phyloP scores from a whole-genome alignment of 1,140 invertebrate genomes.

The Caenorhabditis tropicalis region DNA sequence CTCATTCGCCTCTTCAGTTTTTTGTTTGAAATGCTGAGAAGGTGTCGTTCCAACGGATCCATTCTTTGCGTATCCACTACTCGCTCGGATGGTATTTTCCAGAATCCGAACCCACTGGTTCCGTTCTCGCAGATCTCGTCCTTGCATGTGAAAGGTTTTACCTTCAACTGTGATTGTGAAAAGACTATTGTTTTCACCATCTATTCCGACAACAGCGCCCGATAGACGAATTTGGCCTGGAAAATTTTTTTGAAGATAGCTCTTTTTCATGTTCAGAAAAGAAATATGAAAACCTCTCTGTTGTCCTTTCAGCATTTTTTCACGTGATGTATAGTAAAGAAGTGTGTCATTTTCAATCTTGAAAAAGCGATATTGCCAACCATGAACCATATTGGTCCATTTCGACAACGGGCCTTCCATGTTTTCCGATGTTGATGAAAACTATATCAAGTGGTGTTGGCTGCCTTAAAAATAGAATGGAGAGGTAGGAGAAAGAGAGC shows the following conservation, averaged over 20 bases:
- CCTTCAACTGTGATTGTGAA: constrained; percentile 98
- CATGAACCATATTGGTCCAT: constrained; percentile 99
- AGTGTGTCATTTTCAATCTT: constrained; percentile 80
- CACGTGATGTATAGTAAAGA: constrained; percentile 80
- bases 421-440: neutral
- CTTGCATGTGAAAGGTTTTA: constrained; percentile 98
- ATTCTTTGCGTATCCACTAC: constrained; percentile 62
- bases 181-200: constrained; percentile 97
- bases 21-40: constrained; percentile 88
- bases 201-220: constrained; percentile 95
- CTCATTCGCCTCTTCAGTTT: constrained; percentile 82
- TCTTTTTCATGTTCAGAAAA: neutral
- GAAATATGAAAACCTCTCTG: constrained; percentile 77
- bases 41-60: constrained; percentile 76
- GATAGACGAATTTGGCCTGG: constrained; percentile 80
- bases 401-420: constrained; percentile 98
- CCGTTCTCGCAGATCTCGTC: constrained; percentile 88
- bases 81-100: constrained; percentile 83
- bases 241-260: neutral
- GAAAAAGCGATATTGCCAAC: constrained; percentile 80
- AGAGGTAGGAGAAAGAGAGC: neutral
- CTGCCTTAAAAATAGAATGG: neutral
- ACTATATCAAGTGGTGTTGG: neutral
- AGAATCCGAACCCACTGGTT: constrained; percentile 92
- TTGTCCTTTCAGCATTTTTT: constrained; percentile 96